Base-by-base conservation (phyloP, 2,797 vertebrate species). In the Florisuga fusca region DNA sequence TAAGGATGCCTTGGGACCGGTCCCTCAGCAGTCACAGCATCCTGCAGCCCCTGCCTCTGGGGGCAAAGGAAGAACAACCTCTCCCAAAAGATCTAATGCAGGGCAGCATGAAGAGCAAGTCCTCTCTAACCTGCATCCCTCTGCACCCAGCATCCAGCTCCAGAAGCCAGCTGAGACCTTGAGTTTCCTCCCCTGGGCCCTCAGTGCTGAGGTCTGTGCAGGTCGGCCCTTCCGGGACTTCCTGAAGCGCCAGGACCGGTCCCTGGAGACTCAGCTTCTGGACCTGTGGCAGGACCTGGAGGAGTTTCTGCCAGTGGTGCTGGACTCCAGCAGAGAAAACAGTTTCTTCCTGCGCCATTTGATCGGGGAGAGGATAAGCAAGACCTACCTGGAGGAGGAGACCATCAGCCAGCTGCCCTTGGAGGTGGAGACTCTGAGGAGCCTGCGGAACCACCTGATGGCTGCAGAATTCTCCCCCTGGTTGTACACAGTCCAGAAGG, bases 261-360 rank as follows among this genome's bases (percentile, higher is more conserved):
- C 90, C 5, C 0, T 83, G 25, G 96, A 98, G 57, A 77, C 86
- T 45, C 64, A 8, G 46, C 97, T 98, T 38, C 83, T 98, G 64
- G 96, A 97, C 33, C 93, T 98, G 33, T 98, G 98, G 98, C 97
- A 98, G 1, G 98, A 98, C 62, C 93, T 98, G 62, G 92, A 97
- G 59, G 96, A 97, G 63, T 98, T 98, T 59, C 84, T 98, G 57
- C 57, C 83, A 0, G 84, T 96, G 55, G 95, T 87, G 29, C 89
- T 96, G 84, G 93, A 34, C 8, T 76, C 84, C 31, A 93, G 79
- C 29, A 96, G 71, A 36, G 96, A 95, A 31, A 97, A 97, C 9
- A 95, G 92, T 38, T 96, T 97, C 20, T 45, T 94, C 64, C 95
- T 98, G n/a, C 84, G 89, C 31, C 92, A 96, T 59, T 59, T 97